Evolutionary conservation across 2,113 vertebrate species (phyloP), one percentile per base, ranked within the genome.

Genomic region (Cyanoderma ruficeps): DNA sequence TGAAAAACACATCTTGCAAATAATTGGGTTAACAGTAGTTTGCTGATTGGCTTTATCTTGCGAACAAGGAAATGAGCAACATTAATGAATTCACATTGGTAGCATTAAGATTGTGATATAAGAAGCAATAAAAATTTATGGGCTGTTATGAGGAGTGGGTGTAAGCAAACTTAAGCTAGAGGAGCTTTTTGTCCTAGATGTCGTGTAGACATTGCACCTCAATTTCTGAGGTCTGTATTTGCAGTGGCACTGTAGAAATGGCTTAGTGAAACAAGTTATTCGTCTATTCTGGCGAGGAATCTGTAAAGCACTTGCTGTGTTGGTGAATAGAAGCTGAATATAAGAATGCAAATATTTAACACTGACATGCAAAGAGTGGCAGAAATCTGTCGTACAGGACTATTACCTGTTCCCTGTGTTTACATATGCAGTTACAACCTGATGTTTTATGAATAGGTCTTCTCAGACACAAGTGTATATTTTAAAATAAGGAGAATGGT

Each of bases 1-100:
- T 94, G 79, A 70, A 90, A 96, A 96, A 95, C 71, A 93, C 69
- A 57, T 94, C 92, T 79, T 87, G 44, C 52, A 96, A 84, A 94
- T 91, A 87, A 84, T 59, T 68, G 41, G 20, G 52, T 89, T 93
- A 95, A 76, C 81, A 85, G 49, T 55, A 93, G 77, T 47, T 88
- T 71, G 47, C 60, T 93, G 77, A 94, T 83, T 95, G 50, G 68
- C 74, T 97, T 97, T 87, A 81, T 92, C 74, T 89, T 3, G 0
- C 44, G 87, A 93, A 83, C 67, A 83, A 81, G 86, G 86, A 59
- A 68, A 79, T 57, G 47, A 96, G 47, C 55, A 57, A 72, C 57
- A 28, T 57, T 78, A 83, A 97, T 13, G 5, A 83, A 93, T 87
- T 92, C 55, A 71, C 25, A 77, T 78, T 2, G 25, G 70, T 59